Percentiles rank a stretch among this genome's conserved stretches.
phyloP scores from a whole-genome alignment of 2,797 vertebrate species.

The Spheniscus humboldti region DNA sequence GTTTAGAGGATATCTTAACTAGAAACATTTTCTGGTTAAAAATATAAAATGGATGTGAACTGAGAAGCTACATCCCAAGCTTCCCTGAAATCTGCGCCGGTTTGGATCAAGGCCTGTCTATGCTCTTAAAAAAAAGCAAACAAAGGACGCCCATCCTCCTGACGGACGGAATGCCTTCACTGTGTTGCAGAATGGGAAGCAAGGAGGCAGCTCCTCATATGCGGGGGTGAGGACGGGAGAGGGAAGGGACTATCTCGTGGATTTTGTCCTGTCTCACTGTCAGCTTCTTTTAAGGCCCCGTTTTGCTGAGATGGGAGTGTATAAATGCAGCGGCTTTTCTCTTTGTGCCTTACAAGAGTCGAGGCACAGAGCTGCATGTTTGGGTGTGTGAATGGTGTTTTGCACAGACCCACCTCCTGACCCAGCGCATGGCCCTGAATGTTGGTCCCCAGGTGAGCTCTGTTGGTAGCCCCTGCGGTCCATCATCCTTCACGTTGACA shows the following conservation, averaged over 20 bases:
- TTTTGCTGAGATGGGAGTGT: not conserved
- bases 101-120: not conserved
- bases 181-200: not conserved
- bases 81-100: not conserved
- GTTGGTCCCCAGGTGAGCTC: not conserved
- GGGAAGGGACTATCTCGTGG: not conserved
- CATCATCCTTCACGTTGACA: not conserved
- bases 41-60: not conserved
- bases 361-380: fast-evolving
- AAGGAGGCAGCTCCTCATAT: not conserved
- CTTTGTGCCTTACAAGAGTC: not conserved
- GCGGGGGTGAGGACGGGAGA: not conserved
- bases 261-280: not conserved
- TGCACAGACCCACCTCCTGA: not conserved
- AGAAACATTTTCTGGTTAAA: not conserved
- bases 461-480: not conserved
- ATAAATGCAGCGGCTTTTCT: not conserved
- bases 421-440: fast-evolving
- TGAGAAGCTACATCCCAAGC: not conserved
- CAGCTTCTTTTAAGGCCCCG: not conserved
- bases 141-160: not conserved
- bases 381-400: not conserved
- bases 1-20: not conserved
- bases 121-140: not conserved
- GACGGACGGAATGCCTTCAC: not conserved